Percentiles rank a stretch among this genome's conserved stretches.
Conservation (phyloP, 2,113 vertebrate species). For the Hyla sarda region DNA sequence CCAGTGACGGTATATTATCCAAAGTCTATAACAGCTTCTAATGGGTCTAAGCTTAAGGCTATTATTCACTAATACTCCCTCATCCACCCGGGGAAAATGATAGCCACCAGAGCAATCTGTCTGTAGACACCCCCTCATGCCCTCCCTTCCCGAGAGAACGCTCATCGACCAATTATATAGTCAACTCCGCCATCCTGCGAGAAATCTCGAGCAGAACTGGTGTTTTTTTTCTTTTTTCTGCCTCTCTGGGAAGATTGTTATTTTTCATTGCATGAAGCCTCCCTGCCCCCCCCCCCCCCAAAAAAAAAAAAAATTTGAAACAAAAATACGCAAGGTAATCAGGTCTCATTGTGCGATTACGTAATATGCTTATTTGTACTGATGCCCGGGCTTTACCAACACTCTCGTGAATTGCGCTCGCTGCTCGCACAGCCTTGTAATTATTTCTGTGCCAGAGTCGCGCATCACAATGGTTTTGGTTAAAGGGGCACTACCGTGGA, state of each 20-base stretch:
- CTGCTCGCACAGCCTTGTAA: background rate
- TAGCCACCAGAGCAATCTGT: slow-evolving; percentile 36
- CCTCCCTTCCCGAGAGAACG: background rate
- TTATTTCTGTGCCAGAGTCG: background rate
- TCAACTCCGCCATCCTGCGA: background rate
- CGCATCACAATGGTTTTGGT: background rate
- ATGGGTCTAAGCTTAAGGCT: slow-evolving; percentile 45
- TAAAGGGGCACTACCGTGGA: too few relatives aligned
- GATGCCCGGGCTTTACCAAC: background rate
- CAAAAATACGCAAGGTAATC: slow-evolving; percentile 13
- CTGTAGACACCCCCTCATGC: background rate
- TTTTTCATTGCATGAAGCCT: slow-evolving; percentile 14
- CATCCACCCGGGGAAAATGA: slow-evolving; percentile 1
- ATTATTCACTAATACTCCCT: slow-evolving; percentile 36
- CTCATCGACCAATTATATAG: slow-evolving; percentile 36
- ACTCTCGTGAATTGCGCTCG: background rate
- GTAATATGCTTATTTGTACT: slow-evolving; percentile 1
- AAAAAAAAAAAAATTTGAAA: background rate
- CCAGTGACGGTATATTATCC: slow-evolving; percentile 18
- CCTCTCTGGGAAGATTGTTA: background rate
- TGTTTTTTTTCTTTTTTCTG: background rate
- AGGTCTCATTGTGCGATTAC: slow-evolving; percentile 14
- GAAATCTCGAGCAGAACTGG: background rate
- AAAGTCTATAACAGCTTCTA: slow-evolving; percentile 35
- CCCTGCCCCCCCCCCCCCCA: background rate